These are phyloP conservation scores for Acrocyrtus sp. DNA, from an alignment of 2,888 invertebrate genomes.

Conservation along the genomic window DNA sequence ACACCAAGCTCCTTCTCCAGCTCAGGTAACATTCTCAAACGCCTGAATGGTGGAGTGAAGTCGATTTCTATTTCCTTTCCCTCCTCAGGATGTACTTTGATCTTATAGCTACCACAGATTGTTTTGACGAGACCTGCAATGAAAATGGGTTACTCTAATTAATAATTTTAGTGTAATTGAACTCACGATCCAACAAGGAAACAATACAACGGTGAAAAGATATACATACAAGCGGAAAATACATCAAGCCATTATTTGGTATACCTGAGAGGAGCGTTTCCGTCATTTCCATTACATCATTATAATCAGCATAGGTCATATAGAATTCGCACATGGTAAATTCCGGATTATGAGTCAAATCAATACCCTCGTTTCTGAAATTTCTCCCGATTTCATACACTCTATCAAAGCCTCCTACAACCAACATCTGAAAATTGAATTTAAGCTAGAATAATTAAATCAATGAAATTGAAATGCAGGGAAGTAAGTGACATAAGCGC, in stretches of 20 bases:
- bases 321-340: slow-evolving; percentile 99
- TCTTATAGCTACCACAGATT: slow-evolving; percentile 90
- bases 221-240: too few species aligned
- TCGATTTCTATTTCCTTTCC: slow-evolving; percentile 87
- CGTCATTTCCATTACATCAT: slow-evolving; percentile 92
- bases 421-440: slow-evolving; percentile 83
- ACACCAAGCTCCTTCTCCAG: slow-evolving; percentile 80
- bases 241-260: too few species aligned
- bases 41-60: slow-evolving; percentile 96
- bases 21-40: slow-evolving; percentile 90
- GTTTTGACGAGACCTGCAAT: slow-evolving; percentile 90
- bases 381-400: slow-evolving; percentile 92
- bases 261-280: slow-evolving; percentile 88
- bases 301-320: slow-evolving; percentile 99
- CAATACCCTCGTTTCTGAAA: slow-evolving; percentile 99
- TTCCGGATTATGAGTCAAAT: slow-evolving; percentile 98
- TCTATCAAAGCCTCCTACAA: slow-evolving; percentile 97
- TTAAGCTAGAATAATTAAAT: too few species aligned
- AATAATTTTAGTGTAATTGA: background rate
- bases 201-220: too few species aligned
- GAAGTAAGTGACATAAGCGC: too few species aligned
- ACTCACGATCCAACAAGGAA: too few species aligned
- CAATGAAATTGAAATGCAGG: too few species aligned
- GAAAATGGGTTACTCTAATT: slow-evolving; percentile 45
- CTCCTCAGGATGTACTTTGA: slow-evolving; percentile 89